Percentiles rank a stretch among this genome's conserved stretches.
Conservation (phyloP, 1,140 invertebrate genomes). For the Telenomus remus region DNA sequence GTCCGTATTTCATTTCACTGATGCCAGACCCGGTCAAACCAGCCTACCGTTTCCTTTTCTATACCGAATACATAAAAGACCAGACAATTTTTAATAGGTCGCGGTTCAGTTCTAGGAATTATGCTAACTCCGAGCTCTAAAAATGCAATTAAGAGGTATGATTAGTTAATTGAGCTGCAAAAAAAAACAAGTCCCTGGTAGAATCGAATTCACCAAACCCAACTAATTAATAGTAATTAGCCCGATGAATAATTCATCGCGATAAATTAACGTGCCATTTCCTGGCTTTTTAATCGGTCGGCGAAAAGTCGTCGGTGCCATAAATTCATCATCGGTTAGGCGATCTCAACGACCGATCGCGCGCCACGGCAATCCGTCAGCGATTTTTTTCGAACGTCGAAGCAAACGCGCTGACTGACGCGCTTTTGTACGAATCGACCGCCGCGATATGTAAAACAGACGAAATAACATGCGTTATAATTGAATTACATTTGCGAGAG, state of each 20-base stretch:
- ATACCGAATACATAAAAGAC: constrained; percentile 30
- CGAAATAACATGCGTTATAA: constrained; percentile 48
- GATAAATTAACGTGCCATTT: too few species aligned
- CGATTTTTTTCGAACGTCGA: constrained; percentile 8
- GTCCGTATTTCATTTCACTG: constrained; percentile 32
- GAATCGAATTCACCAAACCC: too few species aligned
- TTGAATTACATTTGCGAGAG: constrained; percentile 53
- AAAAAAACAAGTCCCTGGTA: not conserved
- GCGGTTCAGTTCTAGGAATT: constrained; percentile 16
- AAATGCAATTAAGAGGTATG: constrained; percentile 5
- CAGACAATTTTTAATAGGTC: constrained; percentile 16
- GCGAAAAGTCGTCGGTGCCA: not conserved
- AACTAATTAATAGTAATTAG: too few species aligned
- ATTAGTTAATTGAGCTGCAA: not conserved
- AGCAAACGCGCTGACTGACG: constrained; percentile 9
- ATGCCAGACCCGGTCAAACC: constrained; percentile 35
- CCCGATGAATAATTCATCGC: too few species aligned
- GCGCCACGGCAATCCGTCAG: constrained; percentile 2
- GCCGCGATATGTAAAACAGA: constrained; percentile 34
- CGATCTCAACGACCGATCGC: too few species aligned
- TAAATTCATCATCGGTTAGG: not conserved
- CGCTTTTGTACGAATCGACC: constrained; percentile 18
- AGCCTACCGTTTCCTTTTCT: constrained; percentile 37
- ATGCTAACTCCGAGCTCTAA: not conserved
- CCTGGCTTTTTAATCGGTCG: too few species aligned